Conservation (phyloP, 1,140 invertebrate species). For the Wasmannia auropunctata region DNA sequence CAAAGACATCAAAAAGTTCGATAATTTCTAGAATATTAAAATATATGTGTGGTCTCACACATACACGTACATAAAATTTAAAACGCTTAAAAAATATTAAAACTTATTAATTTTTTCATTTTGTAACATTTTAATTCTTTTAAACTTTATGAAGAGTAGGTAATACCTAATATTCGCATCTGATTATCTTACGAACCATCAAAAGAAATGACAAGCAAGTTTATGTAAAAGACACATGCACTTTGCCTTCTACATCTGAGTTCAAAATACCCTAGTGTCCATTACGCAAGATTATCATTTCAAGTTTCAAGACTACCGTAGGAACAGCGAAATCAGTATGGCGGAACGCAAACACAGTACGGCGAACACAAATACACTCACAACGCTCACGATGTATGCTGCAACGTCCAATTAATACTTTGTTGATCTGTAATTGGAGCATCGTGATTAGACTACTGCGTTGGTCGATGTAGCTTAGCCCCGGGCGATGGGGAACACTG, state of each 20-base stretch:
- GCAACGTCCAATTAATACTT: slow-evolving; percentile 59
- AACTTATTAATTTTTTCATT: neutral
- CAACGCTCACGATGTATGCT: neutral
- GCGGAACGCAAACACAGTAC: slow-evolving; percentile 8
- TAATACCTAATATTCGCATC: neutral
- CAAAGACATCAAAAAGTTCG: neutral
- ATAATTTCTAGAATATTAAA: neutral
- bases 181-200: neutral
- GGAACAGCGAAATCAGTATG: neutral
- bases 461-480: slow-evolving; percentile 42
- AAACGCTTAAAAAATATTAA: neutral
- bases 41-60: neutral
- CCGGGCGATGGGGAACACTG: neutral
- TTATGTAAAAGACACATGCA: neutral
- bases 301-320: neutral
- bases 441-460: slow-evolving; percentile 57
- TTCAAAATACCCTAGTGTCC: neutral
- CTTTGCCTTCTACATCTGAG: neutral
- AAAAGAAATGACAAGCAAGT: neutral
- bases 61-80: neutral
- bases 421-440: slow-evolving; percentile 54
- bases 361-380: slow-evolving; percentile 12
- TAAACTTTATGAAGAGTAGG: neutral
- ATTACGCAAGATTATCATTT: neutral
- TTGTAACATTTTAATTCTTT: neutral